Evolutionary conservation across 1,140 invertebrate genomes (phyloP), one percentile per base, ranked within the genome.

Genomic region (Procambarus virginalis): DNA sequence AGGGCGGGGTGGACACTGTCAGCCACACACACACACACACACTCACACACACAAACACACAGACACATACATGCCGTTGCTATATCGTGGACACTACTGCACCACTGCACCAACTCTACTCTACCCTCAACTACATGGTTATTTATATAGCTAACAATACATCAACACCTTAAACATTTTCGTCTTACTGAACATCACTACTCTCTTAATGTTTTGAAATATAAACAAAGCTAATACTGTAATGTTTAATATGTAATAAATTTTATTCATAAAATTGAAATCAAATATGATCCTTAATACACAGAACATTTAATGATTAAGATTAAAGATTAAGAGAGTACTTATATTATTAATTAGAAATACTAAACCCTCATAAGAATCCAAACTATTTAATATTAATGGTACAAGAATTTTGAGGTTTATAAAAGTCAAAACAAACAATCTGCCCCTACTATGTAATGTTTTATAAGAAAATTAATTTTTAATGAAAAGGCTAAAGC

Each of bases 1-100:
- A 91, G 86, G 91, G 81, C 45, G 80, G 86, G 86, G 81, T 80
- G 80, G 83, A 84, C 82, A 85, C 82, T 88, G 86, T 91, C 91
- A 91, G 91, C 79, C 85, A 87, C 84, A 76, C 90, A 85, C 78
- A 82, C 84, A 85, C 89, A 89, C 88, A 84, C 48, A 81, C 83
- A 79, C 81, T 79, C 81, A n/a, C 58, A 84, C 79, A 81, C 22
- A 58, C 46, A 75, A 48, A 86, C 64, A 81, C 64, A 51, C 77
- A 79, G 4, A 70, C 45, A 68, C 80, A 34, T 8, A 81, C 86
- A 88, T 88, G 86, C 86, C 51, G 78, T 89, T 55, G 34, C 86
- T 89, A 83, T 60, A 80, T 64, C 55, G 80, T 48, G 64, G 78
- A 77, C 20, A 78, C 86, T 89, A 89, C 76, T 86, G 76, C 60